Evolutionary conservation across 1,140 invertebrate genomes (phyloP).

Genomic region (Brachionus manjavacas): DNA sequence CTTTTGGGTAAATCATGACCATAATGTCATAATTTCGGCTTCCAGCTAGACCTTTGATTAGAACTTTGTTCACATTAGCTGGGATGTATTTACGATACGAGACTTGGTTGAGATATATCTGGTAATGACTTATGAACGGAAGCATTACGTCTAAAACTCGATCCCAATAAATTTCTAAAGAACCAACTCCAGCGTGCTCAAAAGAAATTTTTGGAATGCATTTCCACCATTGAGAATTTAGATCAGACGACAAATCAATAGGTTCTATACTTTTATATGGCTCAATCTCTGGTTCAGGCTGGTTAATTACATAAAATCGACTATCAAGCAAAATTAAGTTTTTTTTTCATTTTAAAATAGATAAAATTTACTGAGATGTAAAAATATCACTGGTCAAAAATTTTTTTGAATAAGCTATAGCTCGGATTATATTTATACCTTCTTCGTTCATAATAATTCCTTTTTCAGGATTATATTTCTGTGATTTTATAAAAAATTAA

Average conservation of each 20-base stretch:
- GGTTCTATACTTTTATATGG: constrained; percentile 29
- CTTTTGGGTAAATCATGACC: constrained; percentile 50
- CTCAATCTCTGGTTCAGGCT: constrained; percentile 36
- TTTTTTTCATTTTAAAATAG: background rate
- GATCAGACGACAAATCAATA: constrained; percentile 43
- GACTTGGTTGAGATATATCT: constrained; percentile 55
- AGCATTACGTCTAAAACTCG: constrained; percentile 44
- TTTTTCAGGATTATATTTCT: constrained; percentile 53
- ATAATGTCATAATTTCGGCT: constrained; percentile 50
- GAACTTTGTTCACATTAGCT: constrained; percentile 49
- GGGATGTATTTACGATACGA: constrained; percentile 54
- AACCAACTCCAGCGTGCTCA: constrained; percentile 51
- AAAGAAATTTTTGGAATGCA: constrained; percentile 52
- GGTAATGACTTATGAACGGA: constrained; percentile 51
- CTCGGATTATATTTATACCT: constrained; percentile 53
- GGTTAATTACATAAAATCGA: constrained; percentile 49
- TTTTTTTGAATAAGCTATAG: constrained; percentile 50
- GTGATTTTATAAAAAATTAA: constrained; percentile 38
- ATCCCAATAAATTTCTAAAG: constrained; percentile 55
- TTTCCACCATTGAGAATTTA: constrained; percentile 49
- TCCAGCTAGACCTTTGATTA: constrained; percentile 53
- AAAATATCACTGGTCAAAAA: constrained; percentile 51
- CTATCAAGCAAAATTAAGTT: constrained; percentile 44
- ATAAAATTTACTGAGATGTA: constrained; percentile 50
- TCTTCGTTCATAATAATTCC: constrained; percentile 50